These are phyloP conservation scores for Aporophyla lueneburgensis DNA, from an alignment of 2,888 invertebrate genomes.

Conservation along the genomic window DNA sequence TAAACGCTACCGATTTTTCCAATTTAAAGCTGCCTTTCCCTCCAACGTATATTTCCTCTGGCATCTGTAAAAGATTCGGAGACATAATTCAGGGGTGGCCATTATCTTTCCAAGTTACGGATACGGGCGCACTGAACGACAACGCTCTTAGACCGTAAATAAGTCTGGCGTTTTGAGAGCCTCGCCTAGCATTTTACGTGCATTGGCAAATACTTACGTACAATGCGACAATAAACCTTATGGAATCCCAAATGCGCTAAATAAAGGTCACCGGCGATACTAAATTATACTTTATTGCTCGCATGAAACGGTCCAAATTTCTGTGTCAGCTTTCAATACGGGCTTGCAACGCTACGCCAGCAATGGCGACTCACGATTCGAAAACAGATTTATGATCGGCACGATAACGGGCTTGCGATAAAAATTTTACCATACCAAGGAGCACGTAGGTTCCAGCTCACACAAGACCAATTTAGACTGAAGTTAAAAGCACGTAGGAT, in stretches of 20 bases:
- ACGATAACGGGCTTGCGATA: constrained; percentile 90
- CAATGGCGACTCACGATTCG: constrained; percentile 89
- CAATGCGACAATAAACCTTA: constrained; percentile 87
- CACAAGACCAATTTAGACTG: constrained; percentile 66
- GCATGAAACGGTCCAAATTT: constrained; percentile 77
- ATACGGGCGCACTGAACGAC: constrained; percentile 64
- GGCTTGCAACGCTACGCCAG: constrained; percentile 78
- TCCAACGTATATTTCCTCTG: constrained; percentile 45
- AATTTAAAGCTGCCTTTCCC: constrained; percentile 34
- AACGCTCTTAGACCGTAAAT: constrained; percentile 85
- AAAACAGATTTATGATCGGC: constrained; percentile 91
- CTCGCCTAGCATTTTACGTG: constrained; percentile 89
- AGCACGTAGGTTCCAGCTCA: constrained; percentile 71
- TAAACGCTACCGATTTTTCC: constrained; percentile 14
- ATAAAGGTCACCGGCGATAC: constrained; percentile 75
- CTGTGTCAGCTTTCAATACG: constrained; percentile 75
- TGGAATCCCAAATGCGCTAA: constrained; percentile 81
- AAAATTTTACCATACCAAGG: constrained; percentile 87
- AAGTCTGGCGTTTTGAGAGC: constrained; percentile 88
- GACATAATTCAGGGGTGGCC: constrained; percentile 66
- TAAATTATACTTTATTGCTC: constrained; percentile 84
- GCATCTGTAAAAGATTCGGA: constrained; percentile 57
- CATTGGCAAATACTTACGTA: constrained; percentile 90
- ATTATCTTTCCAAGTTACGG: constrained; percentile 70
- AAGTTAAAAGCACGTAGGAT: constrained; percentile 58